Evolutionary conservation across 2,797 vertebrate species (phyloP), one percentile per base, ranked within the genome.

Genomic region (Triplophysa yarkandensis): DNA sequence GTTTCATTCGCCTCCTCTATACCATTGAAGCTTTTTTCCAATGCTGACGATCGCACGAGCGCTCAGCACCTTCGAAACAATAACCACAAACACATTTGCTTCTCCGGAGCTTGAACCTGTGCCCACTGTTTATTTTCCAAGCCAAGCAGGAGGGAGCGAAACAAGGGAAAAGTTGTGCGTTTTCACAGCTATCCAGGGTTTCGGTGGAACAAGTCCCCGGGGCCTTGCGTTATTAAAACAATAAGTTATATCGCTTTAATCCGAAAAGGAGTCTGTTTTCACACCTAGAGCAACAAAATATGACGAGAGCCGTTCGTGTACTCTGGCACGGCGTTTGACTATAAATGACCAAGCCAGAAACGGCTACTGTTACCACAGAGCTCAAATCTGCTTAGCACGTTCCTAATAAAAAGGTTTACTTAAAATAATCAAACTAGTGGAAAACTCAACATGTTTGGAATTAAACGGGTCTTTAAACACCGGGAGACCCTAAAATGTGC

Each of bases 151-250:
- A 61, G 46, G 54, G 23, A 50, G 67, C 14, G 43, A 71, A 74
- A 58, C 72, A 34, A 66, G 54, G 63, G 36, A 66, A 68, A 76
- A 71, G 50, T 74, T 79, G 62, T 43, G 70, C 30, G 60, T 73
- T 78, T 78, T 66, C 44, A 16, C 43, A 43, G 68, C 62, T 63
- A 62, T 67, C 55, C 77, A 43, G 60, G 50, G 63, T 79, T n/a
- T 77, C 54, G 43, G 21, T 41, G 61, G 71, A 69, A 66, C 68
- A 67, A 23, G 50, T 67, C 68, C 72, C 77, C 5, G 39, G 68
- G 74, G 76, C 75, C 76, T 81, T 43, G 71, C 64, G 55, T 85
- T 83, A 84, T 84, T 82, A 77, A 84, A 76, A 82, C 77, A 77
- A 80, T 81, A 78, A 78, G 69, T 83, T 75, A 78, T 77, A 79